Percentiles rank a stretch among this genome's conserved stretches.
Conservation (phyloP, 2,113 vertebrate species). For the Hemichromis elongatus region DNA sequence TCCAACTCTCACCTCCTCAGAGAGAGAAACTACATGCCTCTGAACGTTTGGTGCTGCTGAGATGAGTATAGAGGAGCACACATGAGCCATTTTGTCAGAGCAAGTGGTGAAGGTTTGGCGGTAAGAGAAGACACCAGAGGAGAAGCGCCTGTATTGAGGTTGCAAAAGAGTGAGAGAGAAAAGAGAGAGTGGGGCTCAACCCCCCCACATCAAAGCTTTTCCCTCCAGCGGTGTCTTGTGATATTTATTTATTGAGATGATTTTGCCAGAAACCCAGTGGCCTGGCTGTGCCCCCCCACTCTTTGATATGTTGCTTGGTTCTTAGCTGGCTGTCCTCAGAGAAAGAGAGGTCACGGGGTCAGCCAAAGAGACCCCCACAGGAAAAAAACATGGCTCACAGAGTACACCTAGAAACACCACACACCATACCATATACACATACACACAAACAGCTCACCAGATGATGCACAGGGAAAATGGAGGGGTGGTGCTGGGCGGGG, state of each 20-base stretch:
- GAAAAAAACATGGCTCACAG: slow-evolving; percentile 56
- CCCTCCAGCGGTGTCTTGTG: slow-evolving; percentile 72
- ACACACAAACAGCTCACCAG: slow-evolving; percentile 51
- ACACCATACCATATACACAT: slow-evolving; percentile 33
- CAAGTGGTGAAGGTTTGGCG: slow-evolving; percentile 56
- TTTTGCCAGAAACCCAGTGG: slow-evolving; percentile 75
- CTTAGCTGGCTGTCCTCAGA: slow-evolving; percentile 68
- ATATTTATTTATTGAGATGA: slow-evolving; percentile 79
- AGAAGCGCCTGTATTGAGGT: slow-evolving; percentile 55
- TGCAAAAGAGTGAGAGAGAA: slow-evolving; percentile 58
- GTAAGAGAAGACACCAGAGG: slow-evolving; percentile 59
- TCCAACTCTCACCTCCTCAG: slow-evolving; percentile 47
- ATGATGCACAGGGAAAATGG: slow-evolving; percentile 41
- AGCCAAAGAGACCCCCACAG: slow-evolving; percentile 66
- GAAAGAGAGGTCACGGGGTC: slow-evolving; percentile 56
- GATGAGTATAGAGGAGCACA: slow-evolving; percentile 30
- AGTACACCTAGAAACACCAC: slow-evolving; percentile 62
- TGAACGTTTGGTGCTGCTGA: slow-evolving; percentile 42
- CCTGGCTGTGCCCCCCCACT: slow-evolving; percentile 59
- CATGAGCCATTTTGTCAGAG: slow-evolving; percentile 68
- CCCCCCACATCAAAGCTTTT: slow-evolving; percentile 70
- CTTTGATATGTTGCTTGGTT: slow-evolving; percentile 75
- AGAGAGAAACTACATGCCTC: slow-evolving; percentile 43
- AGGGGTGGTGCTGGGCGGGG: neutral
- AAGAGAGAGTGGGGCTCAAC: slow-evolving; percentile 64